Conservation (phyloP, 2,888 invertebrate genomes). For the Leptarthrus brevirostris region DNA sequence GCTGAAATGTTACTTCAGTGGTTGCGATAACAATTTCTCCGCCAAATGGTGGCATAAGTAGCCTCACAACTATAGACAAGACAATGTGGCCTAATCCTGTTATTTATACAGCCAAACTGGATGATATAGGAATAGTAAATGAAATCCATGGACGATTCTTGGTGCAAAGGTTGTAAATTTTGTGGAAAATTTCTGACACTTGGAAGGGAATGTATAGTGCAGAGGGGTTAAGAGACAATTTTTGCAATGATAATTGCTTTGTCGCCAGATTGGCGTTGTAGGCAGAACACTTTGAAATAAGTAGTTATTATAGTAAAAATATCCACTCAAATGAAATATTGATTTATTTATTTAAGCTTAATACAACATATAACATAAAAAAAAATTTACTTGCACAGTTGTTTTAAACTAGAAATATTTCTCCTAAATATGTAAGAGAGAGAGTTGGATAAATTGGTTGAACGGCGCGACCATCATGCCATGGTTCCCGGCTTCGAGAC, state of each 20-base stretch:
- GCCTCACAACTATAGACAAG: constrained; percentile 35
- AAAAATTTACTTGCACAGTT: too few species aligned
- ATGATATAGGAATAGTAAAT: not conserved
- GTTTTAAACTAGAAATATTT: too few species aligned
- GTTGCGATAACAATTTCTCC: constrained; percentile 31
- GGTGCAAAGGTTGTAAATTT: constrained; percentile 22
- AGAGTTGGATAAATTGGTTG: too few species aligned
- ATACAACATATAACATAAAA: too few species aligned
- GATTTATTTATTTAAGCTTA: too few species aligned
- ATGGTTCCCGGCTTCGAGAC: too few species aligned
- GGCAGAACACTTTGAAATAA: too few species aligned
- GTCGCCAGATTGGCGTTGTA: constrained; percentile 7
- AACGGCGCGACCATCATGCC: too few species aligned
- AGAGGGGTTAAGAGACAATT: not conserved
- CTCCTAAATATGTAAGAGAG: too few species aligned
- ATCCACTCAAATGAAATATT: too few species aligned
- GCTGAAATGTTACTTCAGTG: constrained; percentile 45
- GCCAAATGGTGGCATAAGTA: constrained; percentile 24
- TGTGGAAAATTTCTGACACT: constrained; percentile 12
- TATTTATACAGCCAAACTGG: constrained; percentile 32
- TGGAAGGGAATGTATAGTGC: not conserved
- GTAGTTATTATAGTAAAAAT: too few species aligned
- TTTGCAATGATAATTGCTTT: not conserved
- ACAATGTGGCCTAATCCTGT: constrained; percentile 39
- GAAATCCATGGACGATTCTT: not conserved